These are phyloP conservation scores for Cryptoprocta ferox DNA, from an alignment of 2,797 vertebrate genomes.

Conservation along the genomic window DNA sequence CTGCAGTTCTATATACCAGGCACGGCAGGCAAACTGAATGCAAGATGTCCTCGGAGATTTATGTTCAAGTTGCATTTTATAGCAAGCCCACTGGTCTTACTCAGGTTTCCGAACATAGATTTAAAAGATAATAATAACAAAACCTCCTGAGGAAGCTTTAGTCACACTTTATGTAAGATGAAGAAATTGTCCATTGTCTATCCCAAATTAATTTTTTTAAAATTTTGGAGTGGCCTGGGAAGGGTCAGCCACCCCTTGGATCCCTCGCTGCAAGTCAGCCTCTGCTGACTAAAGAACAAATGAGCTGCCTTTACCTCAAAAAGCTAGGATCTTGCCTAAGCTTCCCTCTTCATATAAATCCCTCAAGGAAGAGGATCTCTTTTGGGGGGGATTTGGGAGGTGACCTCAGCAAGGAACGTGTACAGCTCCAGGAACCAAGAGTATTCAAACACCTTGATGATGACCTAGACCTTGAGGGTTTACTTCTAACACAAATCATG, in stretches of 20 bases:
- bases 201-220: background rate
- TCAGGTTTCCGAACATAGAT: background rate
- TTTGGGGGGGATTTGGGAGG: background rate
- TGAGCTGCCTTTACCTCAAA: background rate
- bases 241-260: background rate
- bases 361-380: background rate
- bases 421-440: background rate
- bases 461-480: background rate
- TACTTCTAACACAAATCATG: conserved; percentile 70
- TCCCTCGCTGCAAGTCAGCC: background rate
- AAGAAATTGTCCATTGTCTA: background rate
- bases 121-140: background rate
- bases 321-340: background rate
- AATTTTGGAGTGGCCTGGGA: background rate
- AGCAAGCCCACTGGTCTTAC: background rate
- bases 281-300: background rate
- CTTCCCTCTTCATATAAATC: background rate
- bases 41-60: background rate
- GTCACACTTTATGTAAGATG: background rate
- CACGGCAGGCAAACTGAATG: background rate
- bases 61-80: background rate
- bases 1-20: background rate
- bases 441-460: background rate
- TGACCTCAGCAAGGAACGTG: background rate
- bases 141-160: background rate